A percentile compares a stretch with the other conserved stretches of the same genome.
phyloP scores from a whole-genome alignment of 64 coral and sea anemone species.

The Hydrozoanthus tunicans region DNA sequence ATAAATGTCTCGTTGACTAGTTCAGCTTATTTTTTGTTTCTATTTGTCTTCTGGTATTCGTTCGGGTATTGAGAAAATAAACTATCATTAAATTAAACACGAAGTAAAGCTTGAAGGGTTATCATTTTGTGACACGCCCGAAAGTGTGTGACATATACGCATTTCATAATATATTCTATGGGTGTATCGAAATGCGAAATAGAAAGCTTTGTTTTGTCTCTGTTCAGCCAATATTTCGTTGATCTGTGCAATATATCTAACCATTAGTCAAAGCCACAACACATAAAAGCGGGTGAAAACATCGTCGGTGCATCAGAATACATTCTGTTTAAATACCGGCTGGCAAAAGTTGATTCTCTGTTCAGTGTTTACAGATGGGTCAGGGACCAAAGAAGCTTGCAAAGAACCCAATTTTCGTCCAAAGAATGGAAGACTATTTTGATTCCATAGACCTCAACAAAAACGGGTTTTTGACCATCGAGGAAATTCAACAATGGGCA shows the following conservation, averaged over 20 bases:
- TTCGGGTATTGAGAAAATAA: too few species aligned
- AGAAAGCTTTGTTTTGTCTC: not conserved
- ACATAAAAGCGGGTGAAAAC: not conserved
- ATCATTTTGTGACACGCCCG: too few species aligned
- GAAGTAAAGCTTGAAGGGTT: not conserved
- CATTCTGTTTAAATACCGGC: not conserved
- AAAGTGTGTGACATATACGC: not conserved
- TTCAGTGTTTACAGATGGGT: not conserved
- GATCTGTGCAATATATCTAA: not conserved
- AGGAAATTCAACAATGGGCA: conserved; percentile 66
- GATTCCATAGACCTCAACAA: conserved; percentile 68
- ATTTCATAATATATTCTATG: conserved; percentile 1
- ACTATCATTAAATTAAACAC: too few species aligned
- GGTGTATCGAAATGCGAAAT: conserved; percentile 6
- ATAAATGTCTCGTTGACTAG: too few species aligned
- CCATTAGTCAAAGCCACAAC: not conserved
- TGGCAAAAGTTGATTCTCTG: not conserved
- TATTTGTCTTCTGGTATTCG: too few species aligned
- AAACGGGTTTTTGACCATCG: conserved; percentile 59
- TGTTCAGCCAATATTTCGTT: not conserved
- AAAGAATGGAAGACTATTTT: conserved; percentile 67
- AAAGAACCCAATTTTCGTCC: conserved; percentile 52
- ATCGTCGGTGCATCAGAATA: not conserved
- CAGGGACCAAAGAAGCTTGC: conserved; percentile 47
- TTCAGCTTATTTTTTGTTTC: too few species aligned